Percentiles rank a stretch among this genome's conserved stretches.
Conservation (phyloP, 1,140 invertebrate genomes). For the Drosophila navojoa region DNA sequence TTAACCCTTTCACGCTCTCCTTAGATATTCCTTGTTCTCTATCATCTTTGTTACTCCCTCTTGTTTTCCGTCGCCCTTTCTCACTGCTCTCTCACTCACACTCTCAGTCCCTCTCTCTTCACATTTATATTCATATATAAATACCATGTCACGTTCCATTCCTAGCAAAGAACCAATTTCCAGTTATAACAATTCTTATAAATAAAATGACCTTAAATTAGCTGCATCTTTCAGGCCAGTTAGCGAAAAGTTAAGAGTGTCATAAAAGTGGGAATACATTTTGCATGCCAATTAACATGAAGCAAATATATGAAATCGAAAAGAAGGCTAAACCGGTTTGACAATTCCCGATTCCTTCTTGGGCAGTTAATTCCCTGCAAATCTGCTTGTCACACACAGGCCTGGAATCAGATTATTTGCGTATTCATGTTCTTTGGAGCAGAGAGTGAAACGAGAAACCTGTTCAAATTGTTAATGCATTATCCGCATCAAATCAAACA, state of each 20-base stretch:
- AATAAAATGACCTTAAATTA: too few species aligned
- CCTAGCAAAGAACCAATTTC: too few species aligned
- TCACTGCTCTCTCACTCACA: too few species aligned
- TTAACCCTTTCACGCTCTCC: too few species aligned
- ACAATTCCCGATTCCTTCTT: background rate
- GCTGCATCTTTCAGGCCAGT: background rate
- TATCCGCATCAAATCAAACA: conserved; percentile 23
- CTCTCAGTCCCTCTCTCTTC: too few species aligned
- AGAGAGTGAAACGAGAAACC: conserved; percentile 6
- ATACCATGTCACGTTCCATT: too few species aligned
- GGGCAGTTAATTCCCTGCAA: conserved; percentile 3
- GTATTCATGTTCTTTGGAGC: background rate
- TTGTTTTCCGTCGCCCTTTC: too few species aligned
- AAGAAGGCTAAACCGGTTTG: conserved; percentile 9
- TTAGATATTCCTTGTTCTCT: too few species aligned
- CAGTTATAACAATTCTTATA: too few species aligned
- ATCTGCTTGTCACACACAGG: background rate
- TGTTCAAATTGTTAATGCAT: conserved; percentile 12
- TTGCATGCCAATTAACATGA: conserved; percentile 18
- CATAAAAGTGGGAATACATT: conserved; percentile 7
- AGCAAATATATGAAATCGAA: background rate
- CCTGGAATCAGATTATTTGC: conserved; percentile 4
- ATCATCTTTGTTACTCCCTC: too few species aligned
- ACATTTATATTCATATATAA: too few species aligned
- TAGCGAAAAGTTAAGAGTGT: conserved; percentile 19